phyloP scores from a whole-genome alignment of 2,113 vertebrate species.

The Stegostoma tigrinum region DNA sequence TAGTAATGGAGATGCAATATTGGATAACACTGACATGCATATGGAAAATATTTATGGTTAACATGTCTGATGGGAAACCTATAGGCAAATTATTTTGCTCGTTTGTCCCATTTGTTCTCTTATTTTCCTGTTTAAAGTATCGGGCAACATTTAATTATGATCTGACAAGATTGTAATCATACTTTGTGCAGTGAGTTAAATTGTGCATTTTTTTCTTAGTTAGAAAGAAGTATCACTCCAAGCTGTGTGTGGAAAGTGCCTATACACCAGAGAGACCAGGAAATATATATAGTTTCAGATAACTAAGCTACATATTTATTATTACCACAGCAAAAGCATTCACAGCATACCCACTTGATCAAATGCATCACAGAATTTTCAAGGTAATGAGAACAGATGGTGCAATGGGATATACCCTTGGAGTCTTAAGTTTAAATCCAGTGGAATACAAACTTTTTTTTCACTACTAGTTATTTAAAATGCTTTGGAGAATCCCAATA shows the following conservation, averaged over 20 bases:
- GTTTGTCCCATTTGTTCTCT: not conserved
- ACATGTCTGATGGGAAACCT: not conserved
- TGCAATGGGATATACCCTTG: not conserved
- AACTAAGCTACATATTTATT: not conserved
- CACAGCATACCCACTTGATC: not conserved
- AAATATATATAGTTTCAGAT: not conserved
- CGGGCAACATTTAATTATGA: not conserved
- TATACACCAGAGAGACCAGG: not conserved
- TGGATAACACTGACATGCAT: not conserved
- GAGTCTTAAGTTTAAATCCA: not conserved
- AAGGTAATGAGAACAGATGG: not conserved
- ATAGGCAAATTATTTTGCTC: not conserved
- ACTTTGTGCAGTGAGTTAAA: not conserved
- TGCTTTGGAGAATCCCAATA: not conserved
- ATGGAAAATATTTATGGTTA: not conserved
- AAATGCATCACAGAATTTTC: not conserved
- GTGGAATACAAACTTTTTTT: not conserved
- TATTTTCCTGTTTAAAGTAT: not conserved
- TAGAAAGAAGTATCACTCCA: not conserved
- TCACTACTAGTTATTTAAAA: not conserved
- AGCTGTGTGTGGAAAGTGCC: not conserved
- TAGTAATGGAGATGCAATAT: not conserved
- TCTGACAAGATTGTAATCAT: not conserved
- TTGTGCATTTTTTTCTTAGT: not conserved
- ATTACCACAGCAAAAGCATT: not conserved